phyloP scores from a whole-genome alignment of 2,113 vertebrate genomes.

The Axis porcinus region DNA sequence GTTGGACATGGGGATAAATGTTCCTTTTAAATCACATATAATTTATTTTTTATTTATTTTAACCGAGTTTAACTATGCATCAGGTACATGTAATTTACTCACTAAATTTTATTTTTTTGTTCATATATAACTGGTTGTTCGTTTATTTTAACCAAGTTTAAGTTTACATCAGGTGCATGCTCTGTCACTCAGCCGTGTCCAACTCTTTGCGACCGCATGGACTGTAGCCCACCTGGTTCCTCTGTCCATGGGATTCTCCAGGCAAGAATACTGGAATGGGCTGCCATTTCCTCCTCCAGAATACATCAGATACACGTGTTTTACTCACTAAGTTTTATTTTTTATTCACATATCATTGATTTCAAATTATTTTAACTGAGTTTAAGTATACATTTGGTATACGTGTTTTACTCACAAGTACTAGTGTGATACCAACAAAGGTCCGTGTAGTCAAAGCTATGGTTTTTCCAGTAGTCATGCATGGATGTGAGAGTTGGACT shows the following conservation, averaged over 20 bases:
- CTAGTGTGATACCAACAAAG: not conserved
- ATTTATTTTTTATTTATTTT: not conserved
- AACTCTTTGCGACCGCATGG: not conserved
- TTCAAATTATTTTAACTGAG: not conserved
- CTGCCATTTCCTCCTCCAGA: not conserved
- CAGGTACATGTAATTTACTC: too few relatives aligned
- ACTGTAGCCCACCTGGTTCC: not conserved
- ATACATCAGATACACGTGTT: not conserved
- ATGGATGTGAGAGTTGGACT: not conserved
- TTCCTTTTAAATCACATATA: not conserved
- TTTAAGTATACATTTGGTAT: not conserved
- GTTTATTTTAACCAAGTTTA: not conserved
- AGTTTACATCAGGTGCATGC: too few relatives aligned
- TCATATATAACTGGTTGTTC: not conserved
- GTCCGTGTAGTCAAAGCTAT: not conserved
- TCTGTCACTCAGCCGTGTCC: not conserved
- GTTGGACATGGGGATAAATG: too few relatives aligned
- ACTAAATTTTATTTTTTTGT: not conserved
- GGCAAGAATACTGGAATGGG: not conserved
- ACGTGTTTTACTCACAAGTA: too few relatives aligned
- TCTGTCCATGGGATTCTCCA: not conserved
- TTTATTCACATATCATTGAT: not conserved
- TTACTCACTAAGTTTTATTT: not conserved
- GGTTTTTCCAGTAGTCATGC: not conserved
- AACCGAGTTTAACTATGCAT: not conserved